phyloP scores from a whole-genome alignment of 2,113 vertebrate genomes.

The Paratilapia polleni region DNA sequence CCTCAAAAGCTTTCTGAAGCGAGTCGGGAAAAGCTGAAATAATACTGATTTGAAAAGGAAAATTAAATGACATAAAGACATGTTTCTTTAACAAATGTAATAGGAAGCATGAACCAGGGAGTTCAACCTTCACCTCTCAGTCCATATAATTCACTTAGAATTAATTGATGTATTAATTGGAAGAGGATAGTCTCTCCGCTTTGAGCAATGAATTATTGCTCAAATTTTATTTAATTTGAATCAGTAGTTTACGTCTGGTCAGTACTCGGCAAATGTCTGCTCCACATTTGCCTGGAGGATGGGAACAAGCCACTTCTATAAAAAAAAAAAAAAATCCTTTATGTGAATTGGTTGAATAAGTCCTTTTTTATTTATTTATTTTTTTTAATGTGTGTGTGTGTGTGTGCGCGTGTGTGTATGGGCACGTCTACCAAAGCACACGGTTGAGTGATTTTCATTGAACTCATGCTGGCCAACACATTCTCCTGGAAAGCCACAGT shows the following conservation, averaged over 20 bases:
- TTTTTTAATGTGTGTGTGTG: not conserved
- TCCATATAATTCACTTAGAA: slow-evolving; percentile 40
- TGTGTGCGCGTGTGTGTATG: not conserved
- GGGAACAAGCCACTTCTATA: slow-evolving; percentile 1
- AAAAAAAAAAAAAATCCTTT: slow-evolving; percentile 12
- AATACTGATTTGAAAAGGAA: not conserved
- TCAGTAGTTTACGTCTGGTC: slow-evolving; percentile 18
- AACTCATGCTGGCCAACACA: slow-evolving; percentile 33
- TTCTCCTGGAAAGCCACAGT: slow-evolving; percentile 32
- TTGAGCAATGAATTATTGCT: slow-evolving; percentile 34
- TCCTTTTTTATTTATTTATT: not conserved
- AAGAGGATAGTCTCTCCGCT: slow-evolving; percentile 21
- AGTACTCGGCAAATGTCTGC: not conserved
- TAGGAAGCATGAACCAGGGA: not conserved
- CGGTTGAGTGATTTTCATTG: slow-evolving; percentile 49
- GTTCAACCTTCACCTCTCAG: slow-evolving; percentile 10
- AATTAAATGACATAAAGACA: not conserved
- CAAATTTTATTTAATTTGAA: slow-evolving; percentile 37
- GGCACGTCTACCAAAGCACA: not conserved
- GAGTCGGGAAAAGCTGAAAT: not conserved
- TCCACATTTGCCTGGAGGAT: not conserved
- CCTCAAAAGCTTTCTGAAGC: not conserved
- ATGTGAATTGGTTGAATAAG: not conserved
- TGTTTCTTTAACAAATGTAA: slow-evolving; percentile 11
- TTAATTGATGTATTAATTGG: slow-evolving; percentile 52